Evolutionary conservation across 2,113 vertebrate species (phyloP), one percentile per base, ranked within the genome.

Genomic region (Hirundichthys speculiger): DNA sequence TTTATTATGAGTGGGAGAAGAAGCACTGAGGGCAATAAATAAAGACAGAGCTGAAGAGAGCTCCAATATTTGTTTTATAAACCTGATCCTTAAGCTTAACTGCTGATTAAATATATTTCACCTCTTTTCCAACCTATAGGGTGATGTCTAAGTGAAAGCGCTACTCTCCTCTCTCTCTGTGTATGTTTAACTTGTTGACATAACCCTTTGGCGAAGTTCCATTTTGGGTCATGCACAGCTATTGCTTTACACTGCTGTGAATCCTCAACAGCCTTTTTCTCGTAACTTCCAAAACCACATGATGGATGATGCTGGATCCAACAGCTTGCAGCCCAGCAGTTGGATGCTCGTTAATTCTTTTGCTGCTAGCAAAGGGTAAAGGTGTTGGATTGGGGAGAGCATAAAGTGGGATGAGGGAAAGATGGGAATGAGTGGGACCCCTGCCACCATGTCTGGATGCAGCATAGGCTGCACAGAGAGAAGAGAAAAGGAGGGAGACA

Each of bases 341-440:
- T 68, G 80, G 50, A 65, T 77, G 81, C 84, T 70, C 50, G 60
- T 62, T 88, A 82, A 90, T 84, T 91, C 79, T 72, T 81, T 71
- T 56, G 15, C 72, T 76, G 45, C 43, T 47, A 2, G 79, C 50
- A 41, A 67, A 48, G 0, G 43, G 3, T 63, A 47, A 27, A 50
- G 45, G 30, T 57, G 67, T 11, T 13, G 46, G 16, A 47, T 47
- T 16, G 63, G 22, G 0, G 16, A 56, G 48, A 38, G 54, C 50
- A 53, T 11, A 20, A 11, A 13, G 9, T 13, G 45, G 30, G 51
- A 18, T 2, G 13, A 24, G 22, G 30, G 30, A 34, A 30, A 61
- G 54, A n/a, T 79, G 47, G 48, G 85, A 80, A 84, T 84, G 69
- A 67, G 50, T 83, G 85, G 74, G 54, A 13, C 64, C 86, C 86